These are phyloP conservation scores for Venusia cambrica DNA, from an alignment of 2,888 invertebrate genomes.

Conservation along the genomic window DNA sequence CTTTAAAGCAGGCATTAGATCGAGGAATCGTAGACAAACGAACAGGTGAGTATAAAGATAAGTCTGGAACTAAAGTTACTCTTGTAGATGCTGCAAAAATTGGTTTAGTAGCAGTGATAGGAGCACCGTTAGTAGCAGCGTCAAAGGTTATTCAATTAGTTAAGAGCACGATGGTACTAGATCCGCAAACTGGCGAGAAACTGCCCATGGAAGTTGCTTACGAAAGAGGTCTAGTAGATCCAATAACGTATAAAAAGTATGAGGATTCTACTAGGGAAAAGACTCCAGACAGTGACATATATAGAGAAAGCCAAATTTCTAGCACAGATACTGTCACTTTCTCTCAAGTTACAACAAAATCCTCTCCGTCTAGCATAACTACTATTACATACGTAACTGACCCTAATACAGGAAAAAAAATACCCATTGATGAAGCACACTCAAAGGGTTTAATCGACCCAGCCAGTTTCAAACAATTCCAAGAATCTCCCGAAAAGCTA, in stretches of 20 bases:
- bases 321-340: conserved; percentile 39
- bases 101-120: conserved; percentile 88
- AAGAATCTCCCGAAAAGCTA: conserved; percentile 17
- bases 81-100: conserved; percentile 88
- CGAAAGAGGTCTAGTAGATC: conserved; percentile 86
- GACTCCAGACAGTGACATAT: conserved; percentile 48
- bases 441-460: conserved; percentile 80
- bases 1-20: conserved; percentile 87
- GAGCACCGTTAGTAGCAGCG: conserved; percentile 87
- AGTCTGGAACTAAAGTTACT: conserved; percentile 83
- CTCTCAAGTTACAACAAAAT: conserved; percentile 37
- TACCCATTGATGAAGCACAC: conserved; percentile 88
- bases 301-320: conserved; percentile 37
- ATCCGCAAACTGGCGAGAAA: conserved; percentile 90
- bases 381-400: conserved; percentile 78
- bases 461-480: conserved; percentile 32
- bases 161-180: conserved; percentile 83
- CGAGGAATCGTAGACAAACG: conserved; percentile 87
- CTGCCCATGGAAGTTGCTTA: conserved; percentile 91
- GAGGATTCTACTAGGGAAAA: conserved; percentile 68
- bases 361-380: conserved; percentile 27
- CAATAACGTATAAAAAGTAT: conserved; percentile 74
- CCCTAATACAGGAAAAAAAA: conserved; percentile 88
- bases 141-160: conserved; percentile 86
- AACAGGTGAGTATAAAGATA: conserved; percentile 85